Base-by-base conservation (phyloP, 2,113 vertebrate species). In the Mesocricetus auratus region DNA sequence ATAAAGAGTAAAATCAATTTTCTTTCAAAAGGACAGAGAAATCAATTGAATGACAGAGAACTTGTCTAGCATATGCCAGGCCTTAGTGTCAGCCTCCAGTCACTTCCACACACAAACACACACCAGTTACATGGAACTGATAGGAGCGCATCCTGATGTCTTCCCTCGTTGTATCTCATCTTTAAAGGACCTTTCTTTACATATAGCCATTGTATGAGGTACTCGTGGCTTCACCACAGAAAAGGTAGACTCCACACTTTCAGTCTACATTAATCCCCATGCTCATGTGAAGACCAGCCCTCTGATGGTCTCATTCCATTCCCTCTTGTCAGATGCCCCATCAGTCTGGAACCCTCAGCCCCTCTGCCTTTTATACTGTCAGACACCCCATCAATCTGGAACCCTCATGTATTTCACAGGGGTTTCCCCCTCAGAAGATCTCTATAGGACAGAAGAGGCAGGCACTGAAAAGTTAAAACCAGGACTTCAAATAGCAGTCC, bases 401-500 rank as follows among this genome's bases (percentile, higher is more conserved):
- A 68, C 15, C 39, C 56, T 62, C 29, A 15, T 39, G 78, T 42
- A 94, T 92, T 81, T 93, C 83, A 96, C 83, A 94, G 85, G 24
- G 53, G 9, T 74, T 33, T 82, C 88, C 33, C 24, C 22, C 21
- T 83, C 45, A 82, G 66, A 90, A 45, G 42, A 86, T 29, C 78
- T 60, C 39, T 39, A 31, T 7, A 86, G 68, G 73, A 64, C 9
- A 31, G 4, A 56, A 12, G 58, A 92, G 42, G 66, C 17, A 79
- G 1, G 10, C 29, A 53, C 8, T 7, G 53, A 1, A 74, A 64
- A 47, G 85, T 21, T 78, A 69, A n/a, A 60, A 10, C 3, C 2
- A 92, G 45, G 33, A 77, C 53, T 96, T 96, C 45, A 75, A 89
- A 92, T 12, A 82, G 39, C 12, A 15, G 26, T 31, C 71, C n/a